A percentile compares a stretch with the other conserved stretches of the same genome.
Conservation (phyloP, 2,797 vertebrate genomes). For the Molossus alvarezi region DNA sequence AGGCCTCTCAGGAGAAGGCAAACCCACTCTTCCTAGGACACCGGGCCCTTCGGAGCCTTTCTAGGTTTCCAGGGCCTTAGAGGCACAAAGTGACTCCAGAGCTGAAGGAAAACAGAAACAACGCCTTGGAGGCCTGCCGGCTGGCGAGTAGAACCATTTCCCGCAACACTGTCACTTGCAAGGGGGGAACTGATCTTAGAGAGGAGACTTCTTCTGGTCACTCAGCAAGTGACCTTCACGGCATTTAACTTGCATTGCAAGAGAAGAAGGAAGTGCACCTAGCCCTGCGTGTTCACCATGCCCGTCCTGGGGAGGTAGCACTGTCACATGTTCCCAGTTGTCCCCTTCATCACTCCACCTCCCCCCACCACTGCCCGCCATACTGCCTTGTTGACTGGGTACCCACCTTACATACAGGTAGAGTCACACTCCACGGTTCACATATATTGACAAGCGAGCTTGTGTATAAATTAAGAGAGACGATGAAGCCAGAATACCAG, state of each 20-base stretch:
- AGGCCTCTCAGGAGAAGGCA: not conserved
- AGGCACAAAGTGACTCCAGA: not conserved
- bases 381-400: not conserved
- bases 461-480: not conserved
- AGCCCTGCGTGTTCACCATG: fast-evolving
- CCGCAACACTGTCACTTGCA: not conserved
- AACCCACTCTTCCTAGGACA: not conserved
- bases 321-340: not conserved
- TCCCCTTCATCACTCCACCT: fast-evolving
- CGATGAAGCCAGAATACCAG: not conserved
- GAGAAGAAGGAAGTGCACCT: not conserved
- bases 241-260: not conserved
- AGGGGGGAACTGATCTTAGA: not conserved
- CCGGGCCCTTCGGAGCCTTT: not conserved
- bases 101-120: not conserved
- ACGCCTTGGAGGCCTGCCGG: not conserved
- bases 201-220: fast-evolving
- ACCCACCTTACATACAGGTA: too few relatives aligned
- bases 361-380: fast-evolving
- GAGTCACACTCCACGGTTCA: not conserved
- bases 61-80: not conserved
- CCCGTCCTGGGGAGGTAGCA: not conserved
- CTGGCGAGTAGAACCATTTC: not conserved
- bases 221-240: not conserved
- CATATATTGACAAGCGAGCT: not conserved